Percentiles rank a stretch among this genome's conserved stretches.
Conservation (phyloP, 2,113 vertebrate species). For the Mola mola region DNA sequence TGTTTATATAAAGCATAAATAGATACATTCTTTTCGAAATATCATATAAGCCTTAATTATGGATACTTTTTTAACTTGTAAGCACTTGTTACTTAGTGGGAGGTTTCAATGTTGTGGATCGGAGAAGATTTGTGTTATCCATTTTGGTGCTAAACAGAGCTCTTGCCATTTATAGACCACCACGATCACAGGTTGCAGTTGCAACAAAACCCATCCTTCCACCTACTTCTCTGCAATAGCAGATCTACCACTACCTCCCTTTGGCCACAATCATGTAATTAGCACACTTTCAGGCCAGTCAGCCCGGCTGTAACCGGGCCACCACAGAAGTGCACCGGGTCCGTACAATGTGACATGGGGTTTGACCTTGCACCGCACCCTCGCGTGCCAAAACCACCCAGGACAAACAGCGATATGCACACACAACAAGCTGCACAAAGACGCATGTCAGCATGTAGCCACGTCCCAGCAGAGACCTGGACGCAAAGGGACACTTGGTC, state of each 20-base stretch:
- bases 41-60: too few species aligned
- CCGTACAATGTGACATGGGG: constrained; percentile 64
- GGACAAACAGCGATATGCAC: constrained; percentile 60
- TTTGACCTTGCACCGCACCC: constrained; percentile 68
- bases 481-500: constrained; percentile 14
- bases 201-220: constrained; percentile 40
- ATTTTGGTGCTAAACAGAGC: constrained; percentile 59
- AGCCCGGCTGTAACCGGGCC: constrained; percentile 49
- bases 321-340: constrained; percentile 62
- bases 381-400: constrained; percentile 66
- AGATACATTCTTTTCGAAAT: not conserved
- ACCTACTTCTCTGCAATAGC: constrained; percentile 33
- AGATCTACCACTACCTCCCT: constrained; percentile 49
- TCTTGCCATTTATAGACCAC: constrained; percentile 65
- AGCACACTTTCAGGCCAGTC: constrained; percentile 64
- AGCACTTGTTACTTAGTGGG: constrained; percentile 36
- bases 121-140: constrained; percentile 48
- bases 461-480: not conserved
- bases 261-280: constrained; percentile 69
- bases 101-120: constrained; percentile 31
- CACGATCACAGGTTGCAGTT: constrained; percentile 60
- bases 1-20: not conserved
- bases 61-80: constrained; percentile 60
- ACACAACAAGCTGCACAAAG: constrained; percentile 37
- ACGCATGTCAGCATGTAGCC: constrained; percentile 32